phyloP scores from a whole-genome alignment of 2,797 vertebrate genomes.

The Diplodus puntazzo region DNA sequence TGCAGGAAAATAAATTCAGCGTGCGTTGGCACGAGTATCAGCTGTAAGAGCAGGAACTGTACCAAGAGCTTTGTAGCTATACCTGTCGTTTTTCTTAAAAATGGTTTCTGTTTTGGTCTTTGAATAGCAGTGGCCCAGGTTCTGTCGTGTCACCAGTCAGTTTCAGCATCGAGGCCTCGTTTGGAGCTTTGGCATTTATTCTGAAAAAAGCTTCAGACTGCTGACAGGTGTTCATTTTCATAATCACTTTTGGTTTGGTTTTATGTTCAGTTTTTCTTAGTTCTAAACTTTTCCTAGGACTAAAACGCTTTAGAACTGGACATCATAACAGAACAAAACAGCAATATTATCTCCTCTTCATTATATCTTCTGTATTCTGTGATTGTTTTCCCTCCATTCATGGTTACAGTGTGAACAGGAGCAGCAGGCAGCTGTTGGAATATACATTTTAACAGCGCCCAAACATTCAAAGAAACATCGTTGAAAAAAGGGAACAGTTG shows the following conservation, averaged over 20 bases:
- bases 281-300: not conserved
- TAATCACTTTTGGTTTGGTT: slow-evolving; percentile 25
- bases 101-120: slow-evolving; percentile 7
- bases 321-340: too few relatives aligned
- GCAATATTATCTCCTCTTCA: not conserved
- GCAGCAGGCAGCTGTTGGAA: not conserved
- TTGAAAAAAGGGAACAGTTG: not conserved
- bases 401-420: not conserved
- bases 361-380: not conserved
- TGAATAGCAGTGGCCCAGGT: slow-evolving; percentile 3
- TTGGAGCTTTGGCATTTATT: slow-evolving; percentile 29
- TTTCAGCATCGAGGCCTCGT: not conserved
- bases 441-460: not conserved
- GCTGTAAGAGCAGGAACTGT: slow-evolving; percentile 24
- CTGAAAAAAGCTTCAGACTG: slow-evolving; percentile 23
- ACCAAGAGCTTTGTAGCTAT: not conserved
- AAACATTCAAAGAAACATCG: not conserved
- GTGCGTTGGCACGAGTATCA: slow-evolving; percentile 25
- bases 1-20: slow-evolving; percentile 28
- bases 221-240: slow-evolving; percentile 60
- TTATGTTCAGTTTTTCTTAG: not conserved
- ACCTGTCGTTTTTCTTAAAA: not conserved
- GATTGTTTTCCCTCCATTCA: not conserved
- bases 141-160: slow-evolving; percentile 10
- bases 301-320: not conserved